Evolutionary conservation across 2,797 vertebrate genomes (phyloP).

Genomic region (Sebastes elongatus): DNA sequence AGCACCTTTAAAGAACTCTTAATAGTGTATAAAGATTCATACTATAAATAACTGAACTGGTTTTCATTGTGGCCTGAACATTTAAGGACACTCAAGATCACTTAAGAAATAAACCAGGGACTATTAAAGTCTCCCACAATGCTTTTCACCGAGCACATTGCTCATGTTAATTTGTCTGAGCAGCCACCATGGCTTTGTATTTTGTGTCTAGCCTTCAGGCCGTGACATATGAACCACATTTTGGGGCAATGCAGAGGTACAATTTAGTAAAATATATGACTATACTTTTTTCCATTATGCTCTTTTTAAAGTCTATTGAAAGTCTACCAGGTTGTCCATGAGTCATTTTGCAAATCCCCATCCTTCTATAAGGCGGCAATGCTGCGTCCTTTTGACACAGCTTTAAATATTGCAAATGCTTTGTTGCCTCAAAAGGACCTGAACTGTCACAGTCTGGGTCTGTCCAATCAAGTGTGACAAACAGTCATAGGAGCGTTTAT

Average conservation of each 20-base stretch:
- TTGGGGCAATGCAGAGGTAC: neutral
- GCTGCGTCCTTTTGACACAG: neutral
- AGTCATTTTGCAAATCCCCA: neutral
- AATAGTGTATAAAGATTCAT: neutral
- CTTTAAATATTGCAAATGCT: neutral
- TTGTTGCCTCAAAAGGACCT: neutral
- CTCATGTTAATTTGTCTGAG: neutral
- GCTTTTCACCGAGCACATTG: neutral
- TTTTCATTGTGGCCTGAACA: neutral
- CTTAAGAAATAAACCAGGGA: neutral
- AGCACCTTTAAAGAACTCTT: neutral
- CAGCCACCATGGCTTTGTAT: neutral
- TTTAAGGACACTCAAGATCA: neutral
- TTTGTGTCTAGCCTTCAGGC: neutral
- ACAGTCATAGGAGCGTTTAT: slow-evolving; percentile 18
- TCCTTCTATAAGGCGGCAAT: neutral
- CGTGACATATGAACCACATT: neutral
- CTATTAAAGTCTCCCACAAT: neutral
- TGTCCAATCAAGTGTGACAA: slow-evolving; percentile 2
- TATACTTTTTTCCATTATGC: neutral
- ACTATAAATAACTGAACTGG: neutral
- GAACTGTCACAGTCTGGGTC: neutral
- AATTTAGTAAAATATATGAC: neutral
- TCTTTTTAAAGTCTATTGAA: neutral
- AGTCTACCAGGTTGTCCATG: neutral